phyloP scores from a whole-genome alignment of 2,797 vertebrate genomes.

The Dallia pectoralis region DNA sequence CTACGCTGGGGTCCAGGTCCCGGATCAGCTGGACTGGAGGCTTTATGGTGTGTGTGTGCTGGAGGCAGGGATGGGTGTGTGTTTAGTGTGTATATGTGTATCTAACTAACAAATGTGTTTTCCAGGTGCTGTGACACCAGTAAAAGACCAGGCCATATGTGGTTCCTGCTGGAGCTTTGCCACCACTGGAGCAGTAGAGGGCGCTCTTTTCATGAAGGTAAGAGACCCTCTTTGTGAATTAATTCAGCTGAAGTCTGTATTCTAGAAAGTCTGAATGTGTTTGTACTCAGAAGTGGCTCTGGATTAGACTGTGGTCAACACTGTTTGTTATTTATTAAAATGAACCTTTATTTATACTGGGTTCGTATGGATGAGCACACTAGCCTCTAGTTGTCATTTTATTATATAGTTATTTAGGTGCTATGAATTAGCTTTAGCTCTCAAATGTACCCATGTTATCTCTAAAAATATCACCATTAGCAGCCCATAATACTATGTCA shows the following conservation, averaged over 20 bases:
- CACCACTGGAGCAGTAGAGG: constrained; percentile 78
- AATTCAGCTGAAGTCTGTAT: background rate
- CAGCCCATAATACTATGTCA: background rate
- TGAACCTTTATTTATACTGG: too few relatives aligned
- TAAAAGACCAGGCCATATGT: constrained; percentile 80
- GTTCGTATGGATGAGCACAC: too few relatives aligned
- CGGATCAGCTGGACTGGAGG: constrained; percentile 78
- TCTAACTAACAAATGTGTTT: background rate
- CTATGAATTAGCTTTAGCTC: too few relatives aligned
- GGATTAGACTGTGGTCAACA: too few relatives aligned
- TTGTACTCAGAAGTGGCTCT: too few relatives aligned
- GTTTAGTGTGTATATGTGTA: background rate
- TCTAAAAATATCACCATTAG: background rate
- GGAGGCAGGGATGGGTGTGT: background rate
- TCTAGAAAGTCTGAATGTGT: background rate
- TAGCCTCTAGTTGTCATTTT: too few relatives aligned
- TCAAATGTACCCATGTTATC: too few relatives aligned
- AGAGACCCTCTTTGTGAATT: constrained; percentile 6
- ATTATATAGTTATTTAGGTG: too few relatives aligned
- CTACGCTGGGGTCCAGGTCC: constrained; percentile 57
- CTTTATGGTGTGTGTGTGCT: constrained; percentile 65
- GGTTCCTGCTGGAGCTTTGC: constrained; percentile 82
- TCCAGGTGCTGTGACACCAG: constrained; percentile 77
- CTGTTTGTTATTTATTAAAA: too few relatives aligned
- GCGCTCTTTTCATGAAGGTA: constrained; percentile 82